These are phyloP conservation scores for Erythrolamprus reginae DNA, from an alignment of 2,113 vertebrate species.

Conservation along the genomic window DNA sequence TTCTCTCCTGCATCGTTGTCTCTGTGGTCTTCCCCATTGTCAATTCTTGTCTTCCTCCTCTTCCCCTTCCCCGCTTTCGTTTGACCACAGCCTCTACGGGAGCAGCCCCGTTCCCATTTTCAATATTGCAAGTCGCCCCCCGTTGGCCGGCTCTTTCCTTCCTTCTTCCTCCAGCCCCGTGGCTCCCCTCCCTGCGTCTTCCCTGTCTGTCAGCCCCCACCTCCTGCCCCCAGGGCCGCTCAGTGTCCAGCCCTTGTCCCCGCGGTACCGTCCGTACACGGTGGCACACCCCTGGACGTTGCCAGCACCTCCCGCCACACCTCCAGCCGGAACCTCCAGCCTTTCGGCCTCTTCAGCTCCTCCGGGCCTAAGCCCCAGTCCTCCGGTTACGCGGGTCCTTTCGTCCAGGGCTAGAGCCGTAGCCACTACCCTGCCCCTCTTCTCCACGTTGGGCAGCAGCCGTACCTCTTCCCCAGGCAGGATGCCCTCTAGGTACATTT, in stretches of 20 bases:
- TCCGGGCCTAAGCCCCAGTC: conserved; percentile 63
- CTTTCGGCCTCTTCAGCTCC: conserved; percentile 65
- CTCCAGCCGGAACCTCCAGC: conserved; percentile 51
- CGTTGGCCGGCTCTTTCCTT: conserved; percentile 55
- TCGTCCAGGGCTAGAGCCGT: conserved; percentile 66
- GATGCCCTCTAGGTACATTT: conserved; percentile 88
- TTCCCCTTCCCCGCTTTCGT: conserved; percentile 59
- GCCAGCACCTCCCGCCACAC: conserved; percentile 57
- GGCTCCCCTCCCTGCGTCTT: conserved; percentile 44
- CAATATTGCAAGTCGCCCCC: conserved; percentile 59
- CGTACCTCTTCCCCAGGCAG: conserved; percentile 72
- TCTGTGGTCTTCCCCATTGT: conserved; percentile 38
- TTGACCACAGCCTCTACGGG: conserved; percentile 89
- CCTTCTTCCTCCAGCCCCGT: conserved; percentile 60
- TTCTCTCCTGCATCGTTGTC: conserved; percentile 32
- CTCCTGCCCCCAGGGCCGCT: conserved; percentile 57
- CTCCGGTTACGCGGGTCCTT: conserved; percentile 59
- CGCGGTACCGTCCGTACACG: conserved; percentile 85
- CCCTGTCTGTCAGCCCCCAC: conserved; percentile 48
- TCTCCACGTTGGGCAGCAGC: conserved; percentile 60
- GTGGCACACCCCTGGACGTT: conserved; percentile 70
- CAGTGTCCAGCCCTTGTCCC: conserved; percentile 75
- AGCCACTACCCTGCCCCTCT: conserved; percentile 60
- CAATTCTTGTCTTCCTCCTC: not conserved
- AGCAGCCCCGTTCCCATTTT: conserved; percentile 80